phyloP scores from a whole-genome alignment of 1,140 invertebrate species.

The Cydia splendana region DNA sequence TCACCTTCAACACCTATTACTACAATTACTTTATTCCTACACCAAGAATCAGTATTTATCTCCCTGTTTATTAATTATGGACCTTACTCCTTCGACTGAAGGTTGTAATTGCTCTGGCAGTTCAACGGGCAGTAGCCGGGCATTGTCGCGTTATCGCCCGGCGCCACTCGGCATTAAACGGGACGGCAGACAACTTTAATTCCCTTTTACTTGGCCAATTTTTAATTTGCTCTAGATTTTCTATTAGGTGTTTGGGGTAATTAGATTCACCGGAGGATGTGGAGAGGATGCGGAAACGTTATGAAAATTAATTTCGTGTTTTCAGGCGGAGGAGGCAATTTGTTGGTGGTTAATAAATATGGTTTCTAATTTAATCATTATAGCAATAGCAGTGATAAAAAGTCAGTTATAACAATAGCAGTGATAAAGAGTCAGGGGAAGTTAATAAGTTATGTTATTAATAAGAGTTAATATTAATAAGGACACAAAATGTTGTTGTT shows the following conservation, averaged over 20 bases:
- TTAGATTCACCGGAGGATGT: neutral
- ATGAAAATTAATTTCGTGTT: conserved; percentile 30
- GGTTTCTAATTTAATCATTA: no score
- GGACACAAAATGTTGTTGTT: no score
- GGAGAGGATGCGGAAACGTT: conserved; percentile 1
- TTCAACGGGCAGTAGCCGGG: conserved; percentile 56
- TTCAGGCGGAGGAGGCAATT: no score
- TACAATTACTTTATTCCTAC: conserved; percentile 16
- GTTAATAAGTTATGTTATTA: no score
- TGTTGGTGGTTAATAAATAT: no score
- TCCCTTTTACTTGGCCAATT: conserved; percentile 62
- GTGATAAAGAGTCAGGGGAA: no score
- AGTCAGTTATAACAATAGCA: no score
- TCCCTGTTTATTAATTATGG: conserved; percentile 38
- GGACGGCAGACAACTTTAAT: conserved; percentile 63
- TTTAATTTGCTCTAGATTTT: conserved; percentile 58
- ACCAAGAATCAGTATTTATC: neutral
- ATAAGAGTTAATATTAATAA: no score
- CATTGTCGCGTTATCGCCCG: conserved; percentile 68
- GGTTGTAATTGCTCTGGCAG: conserved; percentile 65
- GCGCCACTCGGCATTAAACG: conserved; percentile 50
- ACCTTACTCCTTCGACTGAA: conserved; percentile 42
- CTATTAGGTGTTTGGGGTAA: conserved; percentile 33
- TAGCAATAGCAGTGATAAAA: no score
- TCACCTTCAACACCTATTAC: conserved; percentile 5